A percentile compares a stretch with the other conserved stretches of the same genome.
phyloP scores from a whole-genome alignment of 2,113 vertebrate species.

The Sapajus apella region DNA sequence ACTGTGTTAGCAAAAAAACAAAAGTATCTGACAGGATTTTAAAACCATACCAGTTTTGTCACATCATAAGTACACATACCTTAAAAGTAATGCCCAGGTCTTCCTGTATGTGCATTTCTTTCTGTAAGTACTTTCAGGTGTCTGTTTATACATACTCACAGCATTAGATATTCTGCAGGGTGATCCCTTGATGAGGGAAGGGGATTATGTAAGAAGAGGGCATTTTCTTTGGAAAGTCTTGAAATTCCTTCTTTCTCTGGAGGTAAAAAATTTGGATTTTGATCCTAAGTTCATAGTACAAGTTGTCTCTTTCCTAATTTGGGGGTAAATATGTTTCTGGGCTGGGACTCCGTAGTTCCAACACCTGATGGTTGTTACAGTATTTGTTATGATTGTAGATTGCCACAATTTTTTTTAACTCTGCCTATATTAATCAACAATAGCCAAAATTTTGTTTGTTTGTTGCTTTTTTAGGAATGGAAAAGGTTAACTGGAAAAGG shows the following conservation, averaged over 20 bases:
- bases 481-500: background rate
- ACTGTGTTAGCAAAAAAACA: slow-evolving; percentile 69
- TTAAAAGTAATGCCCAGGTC: background rate
- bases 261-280: slow-evolving; percentile 51
- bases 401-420: slow-evolving; percentile 46
- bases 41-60: background rate
- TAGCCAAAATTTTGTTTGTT: background rate
- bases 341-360: slow-evolving; percentile 51
- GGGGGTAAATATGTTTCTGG: slow-evolving; percentile 26
- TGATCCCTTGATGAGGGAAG: background rate
- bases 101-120: background rate
- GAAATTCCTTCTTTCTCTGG: slow-evolving; percentile 50
- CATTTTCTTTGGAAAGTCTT: slow-evolving; percentile 66
- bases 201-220: slow-evolving; percentile 30
- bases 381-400: slow-evolving; percentile 51
- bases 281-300: slow-evolving; percentile 52
- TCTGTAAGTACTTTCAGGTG: background rate
- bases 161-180: background rate
- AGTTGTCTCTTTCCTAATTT: slow-evolving; percentile 66
- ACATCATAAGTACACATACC: background rate
- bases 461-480: slow-evolving; percentile 25
- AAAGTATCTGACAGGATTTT: slow-evolving; percentile 63
- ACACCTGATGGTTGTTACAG: slow-evolving; percentile 42
- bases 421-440: background rate
- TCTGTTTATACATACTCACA: background rate